Evolutionary conservation across 2,888 invertebrate species (phyloP).

Genomic region (Nomada fucata): DNA sequence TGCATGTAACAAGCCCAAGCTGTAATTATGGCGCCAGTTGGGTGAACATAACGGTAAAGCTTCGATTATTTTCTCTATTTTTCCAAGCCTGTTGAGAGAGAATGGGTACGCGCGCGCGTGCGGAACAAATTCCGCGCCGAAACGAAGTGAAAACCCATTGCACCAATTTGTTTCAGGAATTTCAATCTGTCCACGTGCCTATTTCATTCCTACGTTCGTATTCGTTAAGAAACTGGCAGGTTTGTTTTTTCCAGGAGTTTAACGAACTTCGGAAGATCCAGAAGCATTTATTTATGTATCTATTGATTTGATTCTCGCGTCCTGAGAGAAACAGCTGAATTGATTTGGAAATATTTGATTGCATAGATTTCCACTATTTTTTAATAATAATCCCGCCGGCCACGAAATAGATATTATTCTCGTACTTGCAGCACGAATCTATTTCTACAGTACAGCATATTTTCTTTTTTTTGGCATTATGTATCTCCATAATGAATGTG

Average conservation of each 20-base stretch:
- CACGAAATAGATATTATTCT: too few species aligned
- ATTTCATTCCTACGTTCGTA: neutral
- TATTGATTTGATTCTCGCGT: neutral
- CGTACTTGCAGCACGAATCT: too few species aligned
- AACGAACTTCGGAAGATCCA: neutral
- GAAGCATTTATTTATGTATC: neutral
- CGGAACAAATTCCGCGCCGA: constrained; percentile 71
- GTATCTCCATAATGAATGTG: too few species aligned
- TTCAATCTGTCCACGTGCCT: too few species aligned
- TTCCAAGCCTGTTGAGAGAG: constrained; percentile 37
- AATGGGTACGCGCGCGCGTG: constrained; percentile 51
- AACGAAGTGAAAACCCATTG: constrained; percentile 53
- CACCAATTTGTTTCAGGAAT: too few species aligned
- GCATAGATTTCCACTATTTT: too few species aligned
- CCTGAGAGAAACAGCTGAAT: neutral
- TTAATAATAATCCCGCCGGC: too few species aligned
- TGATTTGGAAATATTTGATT: neutral
- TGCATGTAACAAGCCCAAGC: constrained; percentile 67
- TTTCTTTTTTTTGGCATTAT: too few species aligned
- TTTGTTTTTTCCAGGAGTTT: neutral
- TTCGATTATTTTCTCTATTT: constrained; percentile 73
- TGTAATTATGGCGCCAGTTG: constrained; percentile 75
- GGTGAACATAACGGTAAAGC: constrained; percentile 78
- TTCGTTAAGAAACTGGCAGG: neutral
- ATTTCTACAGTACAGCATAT: too few species aligned